phyloP scores from a whole-genome alignment of 2,113 vertebrate species.

The Lucifuga dentata region DNA sequence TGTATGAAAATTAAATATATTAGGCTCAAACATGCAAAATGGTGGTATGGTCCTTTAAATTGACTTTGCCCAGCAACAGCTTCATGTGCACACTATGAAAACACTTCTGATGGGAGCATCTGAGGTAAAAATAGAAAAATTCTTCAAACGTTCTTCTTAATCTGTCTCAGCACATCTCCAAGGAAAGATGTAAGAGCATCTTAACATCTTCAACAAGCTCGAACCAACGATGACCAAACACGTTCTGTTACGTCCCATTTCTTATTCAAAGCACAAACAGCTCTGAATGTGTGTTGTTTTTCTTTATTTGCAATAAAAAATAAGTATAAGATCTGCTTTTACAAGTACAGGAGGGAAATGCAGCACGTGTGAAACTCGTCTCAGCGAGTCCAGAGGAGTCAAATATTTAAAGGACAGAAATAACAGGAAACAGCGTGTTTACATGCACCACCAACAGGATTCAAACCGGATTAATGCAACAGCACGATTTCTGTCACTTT shows the following conservation, averaged over 20 bases:
- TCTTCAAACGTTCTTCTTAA: no score
- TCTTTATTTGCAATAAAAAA: slow-evolving; percentile 79
- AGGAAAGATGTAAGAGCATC: no score
- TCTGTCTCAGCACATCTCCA: no score
- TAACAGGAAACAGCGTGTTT: slow-evolving; percentile 33
- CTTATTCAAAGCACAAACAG: background rate
- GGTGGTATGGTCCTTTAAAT: no score
- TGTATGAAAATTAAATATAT: no score
- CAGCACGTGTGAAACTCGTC: slow-evolving; percentile 61
- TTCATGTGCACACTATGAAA: slow-evolving; percentile 35
- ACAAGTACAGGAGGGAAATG: slow-evolving; percentile 69
- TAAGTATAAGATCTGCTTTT: slow-evolving; percentile 72
- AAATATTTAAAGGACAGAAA: slow-evolving; percentile 57
- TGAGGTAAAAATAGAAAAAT: slow-evolving; percentile 7
- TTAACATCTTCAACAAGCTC: no score
- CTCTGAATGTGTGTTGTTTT: slow-evolving; percentile 25
- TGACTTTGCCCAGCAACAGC: slow-evolving; percentile 59
- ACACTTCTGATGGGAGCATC: background rate
- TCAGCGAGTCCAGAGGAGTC: slow-evolving; percentile 43
- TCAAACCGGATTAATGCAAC: no score
- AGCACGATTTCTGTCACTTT: no score
- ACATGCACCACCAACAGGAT: slow-evolving; percentile 13
- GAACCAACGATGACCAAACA: no score
- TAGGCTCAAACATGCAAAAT: no score
- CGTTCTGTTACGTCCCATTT: no score